phyloP scores from a whole-genome alignment of 2,797 vertebrate species.

The Poeciliopsis presidionis region DNA sequence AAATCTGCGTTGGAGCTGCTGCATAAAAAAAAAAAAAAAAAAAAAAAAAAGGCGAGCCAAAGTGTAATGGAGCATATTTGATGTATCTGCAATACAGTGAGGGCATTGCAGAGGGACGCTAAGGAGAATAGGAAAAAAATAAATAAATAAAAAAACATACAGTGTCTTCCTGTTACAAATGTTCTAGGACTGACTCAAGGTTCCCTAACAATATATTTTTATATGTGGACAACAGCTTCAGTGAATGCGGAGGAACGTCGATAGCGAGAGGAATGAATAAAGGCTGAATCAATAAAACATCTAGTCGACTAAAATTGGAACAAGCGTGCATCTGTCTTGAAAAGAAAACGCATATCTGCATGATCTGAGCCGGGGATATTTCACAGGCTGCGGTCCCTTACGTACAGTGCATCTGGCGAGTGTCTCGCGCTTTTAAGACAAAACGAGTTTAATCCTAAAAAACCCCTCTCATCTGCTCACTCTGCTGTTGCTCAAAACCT shows the following conservation, averaged over 20 bases:
- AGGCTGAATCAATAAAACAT: slow-evolving; percentile 78
- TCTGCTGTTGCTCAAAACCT: slow-evolving; percentile 65
- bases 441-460: slow-evolving; percentile 61
- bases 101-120: slow-evolving; percentile 58
- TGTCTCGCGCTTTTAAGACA: slow-evolving; percentile 65
- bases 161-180: slow-evolving; percentile 16
- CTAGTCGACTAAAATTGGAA: slow-evolving; percentile 72
- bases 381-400: slow-evolving; percentile 45
- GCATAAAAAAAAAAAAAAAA: slow-evolving; percentile 14
- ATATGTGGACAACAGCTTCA: slow-evolving; percentile 58
- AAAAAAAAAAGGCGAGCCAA: slow-evolving; percentile 38
- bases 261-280: slow-evolving; percentile 70
- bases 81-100: slow-evolving; percentile 67
- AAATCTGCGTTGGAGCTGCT: slow-evolving; percentile 54
- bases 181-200: slow-evolving; percentile 38
- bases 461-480: slow-evolving; percentile 44
- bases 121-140: slow-evolving; percentile 37
- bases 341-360: slow-evolving; percentile 59
- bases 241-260: slow-evolving; percentile 58
- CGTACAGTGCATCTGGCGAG: slow-evolving; percentile 62
- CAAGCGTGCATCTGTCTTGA: slow-evolving; percentile 63
- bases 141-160: slow-evolving; percentile 16
- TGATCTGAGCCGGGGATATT: slow-evolving; percentile 62
- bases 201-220: slow-evolving; percentile 63
- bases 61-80: slow-evolving; percentile 57